phyloP scores from a whole-genome alignment of 2,113 vertebrate species.

The Dromaius novaehollandiae region DNA sequence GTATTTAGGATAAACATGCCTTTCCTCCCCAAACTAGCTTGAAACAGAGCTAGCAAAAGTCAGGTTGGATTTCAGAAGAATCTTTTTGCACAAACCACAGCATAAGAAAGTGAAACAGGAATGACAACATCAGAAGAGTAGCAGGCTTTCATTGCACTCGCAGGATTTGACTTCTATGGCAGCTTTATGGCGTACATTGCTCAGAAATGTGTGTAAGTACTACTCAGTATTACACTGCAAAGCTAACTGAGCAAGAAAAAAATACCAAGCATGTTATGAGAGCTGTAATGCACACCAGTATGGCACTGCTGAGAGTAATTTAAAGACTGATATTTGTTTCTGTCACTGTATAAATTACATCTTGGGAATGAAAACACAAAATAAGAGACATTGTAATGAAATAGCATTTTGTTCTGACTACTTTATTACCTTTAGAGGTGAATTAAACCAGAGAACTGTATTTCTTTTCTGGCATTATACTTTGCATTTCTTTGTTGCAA shows the following conservation, averaged over 20 bases:
- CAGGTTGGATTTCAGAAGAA: background rate
- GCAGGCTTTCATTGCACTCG: background rate
- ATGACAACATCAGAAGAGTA: background rate
- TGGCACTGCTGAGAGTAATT: background rate
- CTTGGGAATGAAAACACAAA: background rate
- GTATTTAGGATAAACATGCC: background rate
- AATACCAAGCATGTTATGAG: background rate
- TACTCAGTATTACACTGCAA: fast-evolving
- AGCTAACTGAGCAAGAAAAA: background rate
- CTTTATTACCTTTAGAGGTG: background rate
- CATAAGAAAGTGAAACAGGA: background rate
- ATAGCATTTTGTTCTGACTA: background rate
- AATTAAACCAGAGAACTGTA: background rate
- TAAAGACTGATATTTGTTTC: background rate
- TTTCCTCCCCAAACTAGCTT: background rate
- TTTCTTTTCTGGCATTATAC: background rate
- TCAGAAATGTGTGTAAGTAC: background rate
- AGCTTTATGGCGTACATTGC: background rate
- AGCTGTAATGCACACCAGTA: background rate
- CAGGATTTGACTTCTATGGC: conserved; percentile 13
- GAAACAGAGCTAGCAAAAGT: background rate
- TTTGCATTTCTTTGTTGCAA: background rate
- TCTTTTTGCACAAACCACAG: background rate
- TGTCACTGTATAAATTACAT: background rate
- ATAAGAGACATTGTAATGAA: background rate